Percentiles rank a stretch among this genome's conserved stretches.
These are phyloP conservation scores for Oreonectes daqikongensis DNA, from an alignment of 2,797 vertebrate genomes.

Conservation along the genomic window DNA sequence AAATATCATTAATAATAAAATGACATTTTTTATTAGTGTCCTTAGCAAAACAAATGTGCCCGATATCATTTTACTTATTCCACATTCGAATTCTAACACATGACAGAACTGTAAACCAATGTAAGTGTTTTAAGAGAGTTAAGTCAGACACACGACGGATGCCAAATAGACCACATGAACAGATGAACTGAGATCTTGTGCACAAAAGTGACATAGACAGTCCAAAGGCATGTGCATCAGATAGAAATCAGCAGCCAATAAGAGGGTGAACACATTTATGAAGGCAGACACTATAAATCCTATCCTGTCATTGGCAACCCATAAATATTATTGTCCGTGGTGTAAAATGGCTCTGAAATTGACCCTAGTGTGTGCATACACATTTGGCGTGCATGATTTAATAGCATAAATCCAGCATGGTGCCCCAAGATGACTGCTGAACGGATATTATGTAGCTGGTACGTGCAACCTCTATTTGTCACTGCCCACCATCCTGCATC, in stretches of 20 bases:
- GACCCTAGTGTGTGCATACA: conserved; percentile 62
- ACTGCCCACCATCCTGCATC: not conserved
- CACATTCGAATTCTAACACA: no score
- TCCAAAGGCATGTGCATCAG: conserved; percentile 61
- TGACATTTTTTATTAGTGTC: no score
- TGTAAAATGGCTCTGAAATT: conserved; percentile 69
- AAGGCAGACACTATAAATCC: conserved; percentile 69
- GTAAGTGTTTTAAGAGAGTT: not conserved
- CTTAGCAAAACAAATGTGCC: no score
- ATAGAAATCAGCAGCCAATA: conserved; percentile 42
- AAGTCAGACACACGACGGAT: not conserved
- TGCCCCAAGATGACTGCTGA: conserved; percentile 66
- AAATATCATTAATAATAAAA: no score
- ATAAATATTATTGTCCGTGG: conserved; percentile 71
- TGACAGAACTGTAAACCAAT: not conserved
- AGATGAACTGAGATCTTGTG: conserved; percentile 64
- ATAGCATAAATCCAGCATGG: conserved; percentile 51
- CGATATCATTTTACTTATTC: no score
- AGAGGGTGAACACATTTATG: conserved; percentile 66
- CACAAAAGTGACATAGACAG: conserved; percentile 41
- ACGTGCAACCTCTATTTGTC: conserved; percentile 27
- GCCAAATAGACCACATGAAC: conserved; percentile 11
- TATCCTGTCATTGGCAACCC: conserved; percentile 63
- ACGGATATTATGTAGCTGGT: conserved; percentile 64
- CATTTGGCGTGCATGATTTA: conserved; percentile 63